phyloP scores from a whole-genome alignment of 2,113 vertebrate species.

The Toxostoma redivivum region DNA sequence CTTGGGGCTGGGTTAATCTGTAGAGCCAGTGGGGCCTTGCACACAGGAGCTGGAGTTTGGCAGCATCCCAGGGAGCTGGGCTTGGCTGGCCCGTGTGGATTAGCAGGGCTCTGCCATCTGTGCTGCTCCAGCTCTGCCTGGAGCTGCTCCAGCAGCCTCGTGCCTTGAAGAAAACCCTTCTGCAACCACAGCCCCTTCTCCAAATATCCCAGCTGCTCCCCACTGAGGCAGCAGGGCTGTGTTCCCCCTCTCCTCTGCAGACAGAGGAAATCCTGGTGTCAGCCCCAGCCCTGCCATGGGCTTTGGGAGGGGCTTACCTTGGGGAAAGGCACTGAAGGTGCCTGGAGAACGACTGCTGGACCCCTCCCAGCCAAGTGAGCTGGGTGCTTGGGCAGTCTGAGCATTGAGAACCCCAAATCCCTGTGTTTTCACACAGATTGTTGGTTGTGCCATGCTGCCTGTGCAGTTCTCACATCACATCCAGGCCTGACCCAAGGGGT shows the following conservation, averaged over 20 bases:
- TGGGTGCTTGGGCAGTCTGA: neutral
- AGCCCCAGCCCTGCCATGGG: rapidly evolving
- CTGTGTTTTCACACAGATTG: rapidly evolving
- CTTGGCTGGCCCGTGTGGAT: neutral
- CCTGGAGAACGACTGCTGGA: neutral
- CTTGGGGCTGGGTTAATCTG: neutral
- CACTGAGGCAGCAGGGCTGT: rapidly evolving
- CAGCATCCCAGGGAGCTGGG: neutral
- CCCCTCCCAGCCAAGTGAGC: neutral
- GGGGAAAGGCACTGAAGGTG: neutral
- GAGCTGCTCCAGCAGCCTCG: neutral
- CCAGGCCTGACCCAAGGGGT: neutral
- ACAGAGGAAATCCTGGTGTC: neutral
- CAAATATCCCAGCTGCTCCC: neutral
- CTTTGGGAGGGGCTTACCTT: neutral
- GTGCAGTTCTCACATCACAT: neutral
- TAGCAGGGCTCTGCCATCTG: conserved; percentile 18
- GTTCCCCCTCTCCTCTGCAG: neutral
- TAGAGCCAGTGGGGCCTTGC: neutral
- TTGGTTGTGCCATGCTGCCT: neutral
- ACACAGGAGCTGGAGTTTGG: neutral
- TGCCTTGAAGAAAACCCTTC: conserved; percentile 10
- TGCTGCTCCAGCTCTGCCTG: neutral
- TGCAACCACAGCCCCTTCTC: rapidly evolving
- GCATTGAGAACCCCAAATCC: neutral